Base-by-base conservation (phyloP, 2,797 vertebrate genomes). In the Melanotaenia maccullochi region DNA sequence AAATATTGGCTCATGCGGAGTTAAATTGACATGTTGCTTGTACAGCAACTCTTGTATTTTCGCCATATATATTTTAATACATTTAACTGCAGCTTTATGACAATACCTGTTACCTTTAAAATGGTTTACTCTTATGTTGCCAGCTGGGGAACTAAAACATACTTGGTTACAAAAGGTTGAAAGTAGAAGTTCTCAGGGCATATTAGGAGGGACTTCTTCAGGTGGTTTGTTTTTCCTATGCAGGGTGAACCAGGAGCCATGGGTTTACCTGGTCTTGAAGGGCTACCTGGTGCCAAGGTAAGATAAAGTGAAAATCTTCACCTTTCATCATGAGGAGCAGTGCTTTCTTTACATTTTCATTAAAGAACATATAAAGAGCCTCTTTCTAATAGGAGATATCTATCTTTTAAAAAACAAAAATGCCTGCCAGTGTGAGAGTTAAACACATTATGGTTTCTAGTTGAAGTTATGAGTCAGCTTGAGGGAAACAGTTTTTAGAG, bases 201-300 rank as follows among this genome's bases (percentile, higher is more conserved):
- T 47, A 66, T 71, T 40, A 69, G 58, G n/a, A 22, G 42, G 68
- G 58, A 59, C n/a, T 28, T 52, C 8, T 58, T 55, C 67, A 68
- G 58, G 71, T 61, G 73, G 30, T 88, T 71, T 88, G 68, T 86
- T 86, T 30, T 74, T 76, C 84, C 63, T 91, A 62, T 85, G 65
- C 85, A 99, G 98, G 97, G 97, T 56, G 97, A 99, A 65, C 93
- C 95, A 11, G 98, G 98, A 71, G 92, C 93, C 1, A 99, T 98
- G 97, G 98, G 98, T 81, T 91, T 99, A 85, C 97, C 97, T 40
- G 98, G 97, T 75, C 92, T 98, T 65, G 97, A 99, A 94, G 97
- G 98, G 75, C 94, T 98, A 77, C 95, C 96, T 59, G 98, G 98
- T 71, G 88, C 95, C 89, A 99, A 99, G 96, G 97, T 99, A 93